A percentile compares a stretch with the other conserved stretches of the same genome.
phyloP scores from a whole-genome alignment of 2,888 invertebrate species.

The Falcaria lacertinaria region DNA sequence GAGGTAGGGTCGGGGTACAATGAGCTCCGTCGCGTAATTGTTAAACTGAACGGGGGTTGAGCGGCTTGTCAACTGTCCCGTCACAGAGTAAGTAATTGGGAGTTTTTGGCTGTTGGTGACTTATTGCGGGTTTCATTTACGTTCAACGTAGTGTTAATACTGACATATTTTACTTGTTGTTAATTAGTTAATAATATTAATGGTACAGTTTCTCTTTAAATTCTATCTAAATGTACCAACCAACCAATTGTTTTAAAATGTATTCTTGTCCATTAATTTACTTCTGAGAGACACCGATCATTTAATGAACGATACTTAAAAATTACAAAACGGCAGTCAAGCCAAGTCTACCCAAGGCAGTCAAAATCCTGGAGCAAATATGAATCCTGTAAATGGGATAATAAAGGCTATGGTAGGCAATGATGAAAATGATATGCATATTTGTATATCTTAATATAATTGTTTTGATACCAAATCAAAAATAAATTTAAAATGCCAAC shows the following conservation, averaged over 20 bases:
- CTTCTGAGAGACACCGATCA: no score
- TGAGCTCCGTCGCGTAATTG: constrained; percentile 75
- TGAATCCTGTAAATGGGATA: no score
- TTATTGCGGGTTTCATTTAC: constrained; percentile 7
- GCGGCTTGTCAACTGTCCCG: constrained; percentile 72
- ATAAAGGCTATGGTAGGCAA: no score
- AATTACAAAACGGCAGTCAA: no score
- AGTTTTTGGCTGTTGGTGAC: constrained; percentile 13
- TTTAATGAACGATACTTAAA: no score
- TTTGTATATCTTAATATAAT: no score
- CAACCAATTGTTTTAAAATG: no score
- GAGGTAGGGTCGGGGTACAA: constrained; percentile 73
- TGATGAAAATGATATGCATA: no score
- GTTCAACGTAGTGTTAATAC: background rate
- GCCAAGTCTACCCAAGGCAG: no score
- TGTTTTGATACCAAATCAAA: background rate
- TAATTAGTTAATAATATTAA: background rate
- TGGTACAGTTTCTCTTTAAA: background rate
- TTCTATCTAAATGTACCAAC: background rate
- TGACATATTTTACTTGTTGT: background rate
- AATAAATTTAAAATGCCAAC: background rate
- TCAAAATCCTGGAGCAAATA: no score
- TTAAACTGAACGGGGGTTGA: constrained; percentile 76
- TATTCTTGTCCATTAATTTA: no score
- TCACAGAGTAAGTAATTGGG: constrained; percentile 56